Evolutionary conservation across 2,797 vertebrate species (phyloP).

Genomic region (Darevskia nairensis): DNA sequence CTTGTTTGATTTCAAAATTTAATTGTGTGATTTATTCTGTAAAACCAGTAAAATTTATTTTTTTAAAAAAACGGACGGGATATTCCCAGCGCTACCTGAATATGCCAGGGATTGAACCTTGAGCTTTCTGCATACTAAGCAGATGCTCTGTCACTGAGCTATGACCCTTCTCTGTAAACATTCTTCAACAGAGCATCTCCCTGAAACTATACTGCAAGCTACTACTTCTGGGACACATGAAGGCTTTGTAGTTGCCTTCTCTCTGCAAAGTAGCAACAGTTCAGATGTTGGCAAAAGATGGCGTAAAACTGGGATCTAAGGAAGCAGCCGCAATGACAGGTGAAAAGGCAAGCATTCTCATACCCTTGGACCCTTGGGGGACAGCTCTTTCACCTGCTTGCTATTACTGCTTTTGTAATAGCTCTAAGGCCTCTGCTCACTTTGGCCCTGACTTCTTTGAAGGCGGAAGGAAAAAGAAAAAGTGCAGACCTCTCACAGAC

Average conservation of each 20-base stretch:
- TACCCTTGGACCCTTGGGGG: neutral
- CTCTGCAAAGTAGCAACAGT: neutral
- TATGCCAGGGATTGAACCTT: too few species aligned
- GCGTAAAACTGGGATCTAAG: neutral
- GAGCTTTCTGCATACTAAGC: too few species aligned
- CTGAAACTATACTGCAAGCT: neutral
- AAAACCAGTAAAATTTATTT: too few species aligned
- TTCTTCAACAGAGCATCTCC: neutral
- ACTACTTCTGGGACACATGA: neutral
- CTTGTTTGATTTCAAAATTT: too few species aligned
- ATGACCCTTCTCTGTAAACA: neutral
- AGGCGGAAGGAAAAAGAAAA: neutral
- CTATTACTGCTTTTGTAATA: neutral
- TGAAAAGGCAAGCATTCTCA: neutral
- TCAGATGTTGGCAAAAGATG: neutral
- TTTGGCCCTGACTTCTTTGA: neutral
- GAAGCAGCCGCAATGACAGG: neutral
- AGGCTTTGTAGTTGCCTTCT: neutral
- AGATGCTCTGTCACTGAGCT: too few species aligned
- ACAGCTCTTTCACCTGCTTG: neutral
- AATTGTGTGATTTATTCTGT: too few species aligned
- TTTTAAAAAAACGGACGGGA: too few species aligned
- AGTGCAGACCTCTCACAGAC: neutral
- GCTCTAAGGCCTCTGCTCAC: neutral
- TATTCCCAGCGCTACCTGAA: too few species aligned